phyloP scores from a whole-genome alignment of 1,140 invertebrate species.

The Drosophila sturtevanti region DNA sequence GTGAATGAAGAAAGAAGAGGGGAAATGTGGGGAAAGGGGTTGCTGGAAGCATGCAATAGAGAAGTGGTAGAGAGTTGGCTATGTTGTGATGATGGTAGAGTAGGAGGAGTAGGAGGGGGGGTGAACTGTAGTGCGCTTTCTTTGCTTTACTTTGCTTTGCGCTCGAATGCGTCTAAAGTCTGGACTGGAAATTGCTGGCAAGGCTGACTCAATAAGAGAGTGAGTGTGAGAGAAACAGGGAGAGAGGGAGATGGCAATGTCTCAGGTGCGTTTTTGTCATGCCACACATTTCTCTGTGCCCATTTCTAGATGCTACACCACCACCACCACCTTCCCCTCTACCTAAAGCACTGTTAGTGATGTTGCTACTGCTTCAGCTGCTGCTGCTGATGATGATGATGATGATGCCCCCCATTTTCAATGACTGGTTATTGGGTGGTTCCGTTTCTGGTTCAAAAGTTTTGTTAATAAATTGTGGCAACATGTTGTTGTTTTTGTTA shows the following conservation, averaged over 20 bases:
- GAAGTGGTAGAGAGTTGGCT: not conserved
- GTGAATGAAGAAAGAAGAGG: not conserved
- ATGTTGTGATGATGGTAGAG: too few species aligned
- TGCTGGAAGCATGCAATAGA: not conserved
- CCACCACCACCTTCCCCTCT: not conserved
- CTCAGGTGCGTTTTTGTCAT: slow-evolving; percentile 48
- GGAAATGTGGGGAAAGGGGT: not conserved
- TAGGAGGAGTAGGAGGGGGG: slow-evolving; percentile 15
- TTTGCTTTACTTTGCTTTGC: slow-evolving; percentile 35
- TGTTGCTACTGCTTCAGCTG: too few species aligned
- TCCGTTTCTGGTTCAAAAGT: slow-evolving; percentile 57
- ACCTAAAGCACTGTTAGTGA: too few species aligned
- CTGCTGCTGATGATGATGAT: not conserved
- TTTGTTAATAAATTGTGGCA: slow-evolving; percentile 48
- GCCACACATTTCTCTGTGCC: slow-evolving; percentile 43
- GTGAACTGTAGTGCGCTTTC: slow-evolving; percentile 45
- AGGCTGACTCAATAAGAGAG: slow-evolving; percentile 13
- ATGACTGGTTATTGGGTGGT: slow-evolving; percentile 58
- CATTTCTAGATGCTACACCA: slow-evolving; percentile 19
- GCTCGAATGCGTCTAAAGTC: slow-evolving; percentile 59
- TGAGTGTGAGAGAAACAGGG: too few species aligned
- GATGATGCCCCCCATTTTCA: slow-evolving; percentile 44
- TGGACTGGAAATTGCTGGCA: slow-evolving; percentile 35
- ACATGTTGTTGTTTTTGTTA: slow-evolving; percentile 2
- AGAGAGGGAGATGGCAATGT: slow-evolving; percentile 10